phyloP scores from a whole-genome alignment of 2,888 invertebrate species.

The Harmothoe impar region DNA sequence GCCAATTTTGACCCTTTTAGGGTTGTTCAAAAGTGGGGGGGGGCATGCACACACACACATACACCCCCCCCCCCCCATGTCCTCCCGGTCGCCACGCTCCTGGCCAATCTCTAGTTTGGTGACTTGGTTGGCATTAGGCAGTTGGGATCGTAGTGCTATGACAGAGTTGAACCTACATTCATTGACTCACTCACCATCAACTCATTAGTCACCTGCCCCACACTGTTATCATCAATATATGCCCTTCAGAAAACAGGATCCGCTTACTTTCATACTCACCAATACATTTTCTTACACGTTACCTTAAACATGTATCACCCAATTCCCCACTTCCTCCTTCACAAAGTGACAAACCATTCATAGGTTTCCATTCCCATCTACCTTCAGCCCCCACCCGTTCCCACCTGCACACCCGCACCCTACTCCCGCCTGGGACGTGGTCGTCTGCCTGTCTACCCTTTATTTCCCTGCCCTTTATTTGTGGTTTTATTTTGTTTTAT shows the following conservation, averaged over 20 bases:
- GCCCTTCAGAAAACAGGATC: no score
- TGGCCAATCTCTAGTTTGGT: no score
- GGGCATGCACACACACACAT: no score
- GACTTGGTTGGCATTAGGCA: no score
- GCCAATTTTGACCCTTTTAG: no score
- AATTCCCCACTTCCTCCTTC: neutral
- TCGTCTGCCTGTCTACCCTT: neutral
- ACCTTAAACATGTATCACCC: no score
- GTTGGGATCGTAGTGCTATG: no score
- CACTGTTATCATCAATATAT: no score
- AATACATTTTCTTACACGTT: neutral
- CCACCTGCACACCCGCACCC: neutral
- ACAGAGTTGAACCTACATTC: no score
- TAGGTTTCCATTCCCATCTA: neutral
- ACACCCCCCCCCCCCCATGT: no score
- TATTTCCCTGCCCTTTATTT: slow-evolving; percentile 1
- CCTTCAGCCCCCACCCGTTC: neutral
- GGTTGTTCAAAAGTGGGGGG: no score
- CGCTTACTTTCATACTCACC: neutral
- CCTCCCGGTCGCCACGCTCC: no score
- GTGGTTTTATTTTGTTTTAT: slow-evolving; percentile 42
- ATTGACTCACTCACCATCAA: neutral
- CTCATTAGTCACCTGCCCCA: neutral
- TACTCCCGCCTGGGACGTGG: neutral
- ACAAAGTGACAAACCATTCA: neutral